Evolutionary conservation across 2,113 vertebrate species (phyloP).

Genomic region (Dipodomys stephensi): DNA sequence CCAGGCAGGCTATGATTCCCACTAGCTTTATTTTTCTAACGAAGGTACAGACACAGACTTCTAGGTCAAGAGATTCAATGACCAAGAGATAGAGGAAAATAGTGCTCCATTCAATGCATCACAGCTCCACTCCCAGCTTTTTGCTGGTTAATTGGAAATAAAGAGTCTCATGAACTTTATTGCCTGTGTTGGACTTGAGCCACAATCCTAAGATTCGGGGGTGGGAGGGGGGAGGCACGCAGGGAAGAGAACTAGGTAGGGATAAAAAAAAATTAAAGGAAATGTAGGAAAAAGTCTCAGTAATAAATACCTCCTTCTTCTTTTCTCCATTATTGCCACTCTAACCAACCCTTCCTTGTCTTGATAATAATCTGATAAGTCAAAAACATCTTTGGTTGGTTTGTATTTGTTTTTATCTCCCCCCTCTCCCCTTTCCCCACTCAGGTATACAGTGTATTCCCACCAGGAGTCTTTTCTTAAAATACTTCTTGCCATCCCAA

Average conservation of each 20-base stretch:
- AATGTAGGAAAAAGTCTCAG: background rate
- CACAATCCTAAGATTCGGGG: too few species aligned
- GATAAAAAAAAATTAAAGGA: background rate
- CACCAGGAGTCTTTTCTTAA: background rate
- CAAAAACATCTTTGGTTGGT: background rate
- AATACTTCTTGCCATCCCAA: background rate
- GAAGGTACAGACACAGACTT: slow-evolving; percentile 48
- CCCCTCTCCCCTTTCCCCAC: too few species aligned
- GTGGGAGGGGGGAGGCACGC: accelerated
- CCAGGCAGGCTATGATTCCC: background rate
- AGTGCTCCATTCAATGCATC: background rate
- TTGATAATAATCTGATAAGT: background rate
- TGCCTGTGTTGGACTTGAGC: too few species aligned
- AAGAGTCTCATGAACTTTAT: too few species aligned
- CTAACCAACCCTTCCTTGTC: background rate
- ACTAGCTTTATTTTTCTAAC: slow-evolving; percentile 36
- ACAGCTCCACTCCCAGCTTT: too few species aligned
- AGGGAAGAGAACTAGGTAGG: too few species aligned
- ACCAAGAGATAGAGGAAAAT: background rate
- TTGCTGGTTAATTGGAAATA: too few species aligned
- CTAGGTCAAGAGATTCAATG: slow-evolving; percentile 50
- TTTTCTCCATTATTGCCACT: background rate
- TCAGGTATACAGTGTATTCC: background rate
- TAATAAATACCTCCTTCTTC: background rate
- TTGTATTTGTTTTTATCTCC: too few species aligned